Evolutionary conservation across 2,888 invertebrate species (phyloP).

Genomic region (Ichneumoninae sp.): DNA sequence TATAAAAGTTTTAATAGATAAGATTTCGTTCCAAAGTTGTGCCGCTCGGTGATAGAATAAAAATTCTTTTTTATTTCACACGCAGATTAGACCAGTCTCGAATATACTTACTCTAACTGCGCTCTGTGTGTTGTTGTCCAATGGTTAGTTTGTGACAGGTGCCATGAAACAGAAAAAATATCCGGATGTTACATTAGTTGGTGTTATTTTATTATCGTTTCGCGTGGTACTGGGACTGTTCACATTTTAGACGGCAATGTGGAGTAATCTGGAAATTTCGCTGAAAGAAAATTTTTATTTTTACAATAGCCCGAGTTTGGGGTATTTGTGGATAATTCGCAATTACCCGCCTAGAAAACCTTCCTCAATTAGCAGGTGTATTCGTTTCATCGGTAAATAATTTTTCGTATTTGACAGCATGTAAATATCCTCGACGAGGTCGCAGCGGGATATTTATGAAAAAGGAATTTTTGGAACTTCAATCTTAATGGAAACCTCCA

Average conservation of each 20-base stretch:
- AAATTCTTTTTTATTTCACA: slow-evolving; percentile 45
- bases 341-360: neutral
- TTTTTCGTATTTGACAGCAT: too few relatives aligned
- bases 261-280: slow-evolving; percentile 34
- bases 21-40: slow-evolving; percentile 57
- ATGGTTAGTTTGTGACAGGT: slow-evolving; percentile 67
- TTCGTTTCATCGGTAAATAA: neutral
- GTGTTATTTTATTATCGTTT: slow-evolving; percentile 18
- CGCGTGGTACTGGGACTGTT: slow-evolving; percentile 43
- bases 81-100: slow-evolving; percentile 58
- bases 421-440: too few relatives aligned
- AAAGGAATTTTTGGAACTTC: too few relatives aligned
- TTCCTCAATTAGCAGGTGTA: neutral
- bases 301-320: neutral
- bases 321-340: neutral
- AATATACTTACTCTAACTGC: slow-evolving; percentile 84
- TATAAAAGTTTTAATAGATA: slow-evolving; percentile 33
- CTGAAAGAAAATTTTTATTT: neutral
- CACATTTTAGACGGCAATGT: slow-evolving; percentile 35
- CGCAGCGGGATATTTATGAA: too few relatives aligned
- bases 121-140: slow-evolving; percentile 78
- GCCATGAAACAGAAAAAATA: slow-evolving; percentile 78
- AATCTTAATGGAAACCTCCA: too few relatives aligned
- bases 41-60: slow-evolving; percentile 55
- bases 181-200: slow-evolving; percentile 63